Percentiles rank a stretch among this genome's conserved stretches.
Conservation (phyloP, 2,888 invertebrate species). For the Mellilla xanthometata region DNA sequence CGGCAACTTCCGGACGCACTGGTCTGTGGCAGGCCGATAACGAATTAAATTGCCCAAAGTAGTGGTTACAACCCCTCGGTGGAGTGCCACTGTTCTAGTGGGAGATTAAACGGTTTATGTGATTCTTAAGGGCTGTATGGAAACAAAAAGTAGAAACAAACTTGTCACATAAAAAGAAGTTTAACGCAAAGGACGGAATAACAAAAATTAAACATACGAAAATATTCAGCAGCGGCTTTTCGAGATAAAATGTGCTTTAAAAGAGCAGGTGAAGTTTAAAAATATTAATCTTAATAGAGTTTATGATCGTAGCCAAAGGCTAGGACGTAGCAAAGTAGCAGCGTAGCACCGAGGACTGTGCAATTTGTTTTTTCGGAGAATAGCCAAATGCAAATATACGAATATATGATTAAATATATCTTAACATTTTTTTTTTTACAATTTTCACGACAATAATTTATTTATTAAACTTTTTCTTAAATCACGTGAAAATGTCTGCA, state of each 20-base stretch:
- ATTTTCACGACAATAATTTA: too few relatives aligned
- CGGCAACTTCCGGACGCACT: constrained; percentile 30
- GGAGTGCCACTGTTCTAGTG: constrained; percentile 7
- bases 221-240: neutral
- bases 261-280: constrained; percentile 17
- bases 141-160: neutral
- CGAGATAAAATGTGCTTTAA: constrained; percentile 11
- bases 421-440: too few relatives aligned
- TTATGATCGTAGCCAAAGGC: constrained; percentile 38
- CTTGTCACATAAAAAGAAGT: too few relatives aligned
- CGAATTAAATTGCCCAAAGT: constrained; percentile 27
- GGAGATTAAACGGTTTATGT: neutral
- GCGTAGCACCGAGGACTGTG: constrained; percentile 37
- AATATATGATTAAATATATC: too few relatives aligned
- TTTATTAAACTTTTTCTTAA: too few relatives aligned
- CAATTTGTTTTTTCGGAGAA: too few relatives aligned
- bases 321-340: constrained; percentile 37
- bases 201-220: neutral
- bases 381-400: too few relatives aligned
- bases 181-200: too few relatives aligned
- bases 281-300: constrained; percentile 37
- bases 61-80: too few relatives aligned
- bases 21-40: constrained; percentile 37
- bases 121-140: neutral
- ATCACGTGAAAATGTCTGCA: too few relatives aligned